Conservation (phyloP, 2,888 invertebrate species). For the Cecidostiba fungosa region DNA sequence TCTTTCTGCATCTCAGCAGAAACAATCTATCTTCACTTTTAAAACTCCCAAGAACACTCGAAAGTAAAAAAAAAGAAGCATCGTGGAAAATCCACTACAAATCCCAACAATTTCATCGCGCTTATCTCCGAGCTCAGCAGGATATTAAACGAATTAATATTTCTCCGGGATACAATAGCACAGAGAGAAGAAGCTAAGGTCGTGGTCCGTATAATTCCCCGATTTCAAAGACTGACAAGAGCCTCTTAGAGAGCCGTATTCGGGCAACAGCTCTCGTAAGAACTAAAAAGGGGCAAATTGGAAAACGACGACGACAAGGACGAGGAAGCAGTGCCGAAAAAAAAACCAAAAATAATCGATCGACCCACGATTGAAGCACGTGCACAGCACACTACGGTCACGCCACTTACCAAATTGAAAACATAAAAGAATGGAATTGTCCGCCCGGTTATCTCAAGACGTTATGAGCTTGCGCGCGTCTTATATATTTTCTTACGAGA, state of each 20-base stretch:
- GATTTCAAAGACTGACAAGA: slow-evolving; percentile 17
- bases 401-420: slow-evolving; percentile 56
- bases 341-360: not conserved
- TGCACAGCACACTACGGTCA: not conserved
- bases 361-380: slow-evolving; percentile 19
- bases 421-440: slow-evolving; percentile 50
- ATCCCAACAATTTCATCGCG: not conserved
- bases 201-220: not conserved
- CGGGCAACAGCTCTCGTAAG: not conserved
- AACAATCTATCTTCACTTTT: not conserved
- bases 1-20: not conserved
- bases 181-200: not conserved
- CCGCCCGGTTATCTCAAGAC: slow-evolving; percentile 43
- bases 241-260: not conserved
- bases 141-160: slow-evolving; percentile 4
- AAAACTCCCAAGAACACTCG: not conserved
- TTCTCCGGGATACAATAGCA: not conserved
- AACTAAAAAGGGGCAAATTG: slow-evolving; percentile 28
- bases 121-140: not conserved
- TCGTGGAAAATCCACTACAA: not conserved
- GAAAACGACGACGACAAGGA: not conserved
- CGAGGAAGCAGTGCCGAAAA: not conserved
- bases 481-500: slow-evolving; percentile 39
- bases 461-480: slow-evolving; percentile 10
- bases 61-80: not conserved